phyloP scores from a whole-genome alignment of 2,797 vertebrate species.

The Gadopsis marmoratus region DNA sequence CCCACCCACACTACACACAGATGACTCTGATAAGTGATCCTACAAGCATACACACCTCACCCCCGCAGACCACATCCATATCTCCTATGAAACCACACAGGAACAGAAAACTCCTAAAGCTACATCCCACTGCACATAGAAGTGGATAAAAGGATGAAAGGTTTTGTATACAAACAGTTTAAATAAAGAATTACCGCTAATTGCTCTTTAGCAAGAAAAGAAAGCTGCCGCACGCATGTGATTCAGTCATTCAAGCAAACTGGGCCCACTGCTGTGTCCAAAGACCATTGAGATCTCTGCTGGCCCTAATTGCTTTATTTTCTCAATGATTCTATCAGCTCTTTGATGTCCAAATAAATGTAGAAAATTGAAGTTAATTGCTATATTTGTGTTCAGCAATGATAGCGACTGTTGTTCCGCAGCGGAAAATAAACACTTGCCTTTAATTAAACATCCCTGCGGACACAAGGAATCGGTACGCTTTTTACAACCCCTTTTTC shows the following conservation, averaged over 20 bases:
- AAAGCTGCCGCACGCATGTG: constrained; percentile 85
- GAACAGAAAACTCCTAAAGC: constrained; percentile 82
- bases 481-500: constrained; percentile 78
- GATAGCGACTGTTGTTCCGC: constrained; percentile 81
- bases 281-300: constrained; percentile 82
- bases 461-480: constrained; percentile 72
- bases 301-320: constrained; percentile 87
- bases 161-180: constrained; percentile 88
- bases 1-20: constrained; percentile 82
- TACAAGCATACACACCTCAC: constrained; percentile 63
- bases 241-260: constrained; percentile 81
- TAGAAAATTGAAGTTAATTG: constrained; percentile 88
- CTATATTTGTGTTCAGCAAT: constrained; percentile 85
- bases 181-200: constrained; percentile 89
- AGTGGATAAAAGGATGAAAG: constrained; percentile 88
- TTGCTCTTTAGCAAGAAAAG: constrained; percentile 86
- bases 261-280: constrained; percentile 77
- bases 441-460: constrained; percentile 83
- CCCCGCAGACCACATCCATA: constrained; percentile 69
- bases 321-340: constrained; percentile 82
- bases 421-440: constrained; percentile 77
- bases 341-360: constrained; percentile 89
- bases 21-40: constrained; percentile 79
- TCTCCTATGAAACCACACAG: constrained; percentile 73
- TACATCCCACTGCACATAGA: constrained; percentile 82